Evolutionary conservation across 2,888 invertebrate genomes (phyloP), one percentile per base, ranked within the genome.

Genomic region (Megastigmus dorsalis): DNA sequence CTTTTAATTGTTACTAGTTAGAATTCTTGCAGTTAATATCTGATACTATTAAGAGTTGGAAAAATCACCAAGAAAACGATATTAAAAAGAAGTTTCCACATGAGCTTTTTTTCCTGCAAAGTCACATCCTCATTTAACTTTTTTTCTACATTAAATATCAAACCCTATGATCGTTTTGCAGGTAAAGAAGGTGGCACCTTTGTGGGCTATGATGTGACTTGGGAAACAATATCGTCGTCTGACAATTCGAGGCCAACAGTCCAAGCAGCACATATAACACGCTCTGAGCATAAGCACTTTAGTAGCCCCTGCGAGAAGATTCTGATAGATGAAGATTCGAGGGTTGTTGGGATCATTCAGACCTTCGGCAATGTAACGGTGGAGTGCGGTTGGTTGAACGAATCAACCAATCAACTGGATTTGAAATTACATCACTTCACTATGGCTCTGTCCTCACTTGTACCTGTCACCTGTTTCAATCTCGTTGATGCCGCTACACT

Each of bases 401-500:
- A 62, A 6, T 3, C 28, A 0, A 13, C 9, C 4, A 18, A 38
- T 2, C 26, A 23, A 0, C 26, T 73, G 7, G 33, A 57, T 3
- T 75, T 63, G 33, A 55, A 55, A 0, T 41, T 69, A 28, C 69
- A 69, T 10, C 52, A 59, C 23, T 76, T 76, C 5, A 7, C 13
- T 0, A 7, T 73, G 9, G 69, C 73, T 13, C 65, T 73, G 0
- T 15, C 33, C 1, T 67, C 66, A 0, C 48, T 74, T 3, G 30
- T 67, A 10, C 74, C 76, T 1, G 55, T 80, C 3, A 78, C 77
- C 50, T 82, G 79, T 30, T 81, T 82, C 71, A 81, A 80, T 45
- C 48, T 84, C 3, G 78, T 81, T 13, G 77, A 84, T 78, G 81
- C 82, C 0, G 52, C 76, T 7, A 79, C 68, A 15, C 79, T 84